phyloP scores from a whole-genome alignment of 2,797 vertebrate genomes.

The Crypturellus tataupa region DNA sequence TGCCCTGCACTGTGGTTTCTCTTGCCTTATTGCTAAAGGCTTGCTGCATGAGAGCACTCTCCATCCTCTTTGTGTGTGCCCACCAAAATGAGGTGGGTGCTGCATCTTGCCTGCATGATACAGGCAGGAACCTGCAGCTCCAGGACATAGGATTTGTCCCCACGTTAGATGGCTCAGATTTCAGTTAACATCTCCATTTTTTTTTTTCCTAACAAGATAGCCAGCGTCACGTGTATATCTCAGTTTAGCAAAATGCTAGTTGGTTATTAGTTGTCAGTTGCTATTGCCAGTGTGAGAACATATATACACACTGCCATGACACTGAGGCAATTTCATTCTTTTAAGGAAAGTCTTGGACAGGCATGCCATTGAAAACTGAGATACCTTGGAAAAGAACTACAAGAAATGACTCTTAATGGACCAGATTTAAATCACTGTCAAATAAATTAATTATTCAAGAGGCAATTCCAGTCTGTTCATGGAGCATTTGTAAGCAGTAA shows the following conservation, averaged over 20 bases:
- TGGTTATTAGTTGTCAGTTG: background rate
- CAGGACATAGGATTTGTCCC: background rate
- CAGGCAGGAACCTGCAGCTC: background rate
- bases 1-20: background rate
- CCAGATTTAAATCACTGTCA: background rate
- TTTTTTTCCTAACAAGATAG: background rate
- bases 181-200: background rate
- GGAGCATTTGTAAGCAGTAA: background rate
- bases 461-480: background rate
- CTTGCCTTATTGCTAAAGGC: background rate
- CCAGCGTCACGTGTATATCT: accelerated
- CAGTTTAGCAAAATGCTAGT: background rate
- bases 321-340: background rate
- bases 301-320: background rate
- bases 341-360: background rate
- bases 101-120: background rate
- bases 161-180: background rate
- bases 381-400: background rate
- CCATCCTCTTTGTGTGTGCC: background rate
- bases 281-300: background rate
- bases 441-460: background rate
- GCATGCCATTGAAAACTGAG: background rate
- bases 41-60: background rate
- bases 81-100: background rate
- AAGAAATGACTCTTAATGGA: background rate